These are phyloP conservation scores for Tiliacea aurago DNA, from an alignment of 2,888 invertebrate species.

Conservation along the genomic window DNA sequence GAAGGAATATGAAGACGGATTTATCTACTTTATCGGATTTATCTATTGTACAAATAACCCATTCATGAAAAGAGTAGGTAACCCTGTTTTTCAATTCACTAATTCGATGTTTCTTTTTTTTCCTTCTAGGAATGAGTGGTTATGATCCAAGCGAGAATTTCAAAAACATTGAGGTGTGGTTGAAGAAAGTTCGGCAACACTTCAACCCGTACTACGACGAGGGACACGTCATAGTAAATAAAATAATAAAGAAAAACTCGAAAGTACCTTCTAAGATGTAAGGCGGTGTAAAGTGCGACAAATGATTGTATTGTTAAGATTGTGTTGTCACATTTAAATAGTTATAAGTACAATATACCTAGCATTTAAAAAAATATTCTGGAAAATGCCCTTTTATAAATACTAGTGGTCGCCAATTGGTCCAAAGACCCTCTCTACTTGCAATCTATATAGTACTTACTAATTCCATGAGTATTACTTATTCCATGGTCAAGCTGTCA, in stretches of 20 bases:
- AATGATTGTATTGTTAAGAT: neutral
- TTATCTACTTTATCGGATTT: too few species aligned
- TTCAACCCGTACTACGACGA: constrained; percentile 92
- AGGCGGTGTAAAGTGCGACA: neutral
- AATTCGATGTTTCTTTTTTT: neutral
- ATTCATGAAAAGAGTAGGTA: neutral
- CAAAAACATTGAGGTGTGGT: constrained; percentile 92
- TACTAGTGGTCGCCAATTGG: too few species aligned
- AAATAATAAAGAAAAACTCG: constrained; percentile 81
- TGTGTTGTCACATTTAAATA: neutral
- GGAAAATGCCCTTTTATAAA: too few species aligned
- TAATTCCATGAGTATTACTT: too few species aligned
- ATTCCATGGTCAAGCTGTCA: too few species aligned
- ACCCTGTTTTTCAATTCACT: neutral
- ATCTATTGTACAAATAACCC: too few species aligned
- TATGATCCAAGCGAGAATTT: constrained; percentile 91
- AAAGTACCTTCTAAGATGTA: constrained; percentile 73
- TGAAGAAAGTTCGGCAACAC: constrained; percentile 91
- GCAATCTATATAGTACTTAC: too few species aligned
- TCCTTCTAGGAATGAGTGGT: constrained; percentile 91
- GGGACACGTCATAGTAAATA: constrained; percentile 90
- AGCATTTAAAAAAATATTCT: constrained; percentile 1
- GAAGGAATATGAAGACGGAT: neutral
- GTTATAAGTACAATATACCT: neutral
- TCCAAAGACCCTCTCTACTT: too few species aligned